These are phyloP conservation scores for Rhincodon typus DNA, from an alignment of 2,797 vertebrate genomes.

Conservation along the genomic window DNA sequence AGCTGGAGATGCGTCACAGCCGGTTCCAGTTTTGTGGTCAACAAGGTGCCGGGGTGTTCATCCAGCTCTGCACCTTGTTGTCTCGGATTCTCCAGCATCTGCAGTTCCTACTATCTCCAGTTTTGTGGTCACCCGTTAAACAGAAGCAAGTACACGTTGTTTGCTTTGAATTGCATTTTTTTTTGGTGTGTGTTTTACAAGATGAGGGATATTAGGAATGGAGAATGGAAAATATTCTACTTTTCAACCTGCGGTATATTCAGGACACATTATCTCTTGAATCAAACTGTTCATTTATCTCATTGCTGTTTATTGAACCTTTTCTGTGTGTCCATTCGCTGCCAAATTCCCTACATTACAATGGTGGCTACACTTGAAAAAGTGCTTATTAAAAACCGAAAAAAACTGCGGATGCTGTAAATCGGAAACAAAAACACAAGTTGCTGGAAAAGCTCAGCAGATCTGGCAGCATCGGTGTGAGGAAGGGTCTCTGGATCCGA, in stretches of 20 bases:
- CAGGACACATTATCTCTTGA: background rate
- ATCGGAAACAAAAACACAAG: too few relatives aligned
- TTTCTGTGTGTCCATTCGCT: background rate
- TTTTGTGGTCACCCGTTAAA: background rate
- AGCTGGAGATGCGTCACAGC: background rate
- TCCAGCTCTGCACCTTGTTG: too few relatives aligned
- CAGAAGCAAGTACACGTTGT: background rate
- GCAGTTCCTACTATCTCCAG: too few relatives aligned
- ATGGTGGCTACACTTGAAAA: too few relatives aligned
- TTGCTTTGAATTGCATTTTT: background rate
- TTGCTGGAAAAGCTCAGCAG: too few relatives aligned
- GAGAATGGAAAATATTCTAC: background rate
- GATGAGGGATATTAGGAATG: background rate
- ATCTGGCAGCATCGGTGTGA: too few relatives aligned
- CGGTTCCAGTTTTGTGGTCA: background rate
- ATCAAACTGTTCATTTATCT: background rate
- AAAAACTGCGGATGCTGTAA: too few relatives aligned
- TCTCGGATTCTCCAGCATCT: too few relatives aligned
- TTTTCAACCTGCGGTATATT: background rate
- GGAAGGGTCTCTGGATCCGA: too few relatives aligned
- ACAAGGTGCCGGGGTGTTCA: too few relatives aligned
- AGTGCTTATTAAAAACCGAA: too few relatives aligned
- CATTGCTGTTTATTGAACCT: background rate
- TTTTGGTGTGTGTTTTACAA: background rate
- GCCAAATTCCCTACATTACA: too few relatives aligned